Evolutionary conservation across 2,113 vertebrate genomes (phyloP).

Genomic region (Charadrius vociferus): DNA sequence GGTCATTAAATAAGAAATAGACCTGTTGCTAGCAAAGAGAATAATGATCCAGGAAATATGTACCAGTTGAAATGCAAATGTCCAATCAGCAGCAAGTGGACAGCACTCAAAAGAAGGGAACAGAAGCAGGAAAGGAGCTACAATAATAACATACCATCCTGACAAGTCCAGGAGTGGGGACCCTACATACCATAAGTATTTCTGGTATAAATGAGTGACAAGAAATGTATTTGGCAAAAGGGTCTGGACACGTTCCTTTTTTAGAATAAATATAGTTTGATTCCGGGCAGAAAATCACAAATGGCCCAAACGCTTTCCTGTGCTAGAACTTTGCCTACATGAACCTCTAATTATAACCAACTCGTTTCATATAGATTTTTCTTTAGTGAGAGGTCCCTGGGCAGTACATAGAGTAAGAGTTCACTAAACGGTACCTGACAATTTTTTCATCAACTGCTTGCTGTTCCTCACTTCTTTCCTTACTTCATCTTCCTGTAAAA

Average conservation of each 20-base stretch:
- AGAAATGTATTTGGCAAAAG: neutral
- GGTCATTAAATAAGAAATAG: neutral
- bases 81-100: neutral
- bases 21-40: neutral
- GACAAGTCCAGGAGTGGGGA: neutral
- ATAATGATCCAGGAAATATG: neutral
- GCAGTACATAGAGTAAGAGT: neutral
- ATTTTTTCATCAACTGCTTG: neutral
- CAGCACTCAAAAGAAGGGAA: neutral
- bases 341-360: neutral
- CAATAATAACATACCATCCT: neutral
- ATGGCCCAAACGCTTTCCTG: neutral
- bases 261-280: neutral
- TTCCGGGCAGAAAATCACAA: neutral
- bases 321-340: neutral
- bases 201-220: neutral
- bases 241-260: neutral
- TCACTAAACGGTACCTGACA: neutral
- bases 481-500: neutral
- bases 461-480: neutral
- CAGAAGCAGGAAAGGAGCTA: neutral
- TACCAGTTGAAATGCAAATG: neutral
- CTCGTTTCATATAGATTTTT: neutral
- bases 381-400: neutral
- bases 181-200: accelerated